Evolutionary conservation across 2,113 vertebrate species (phyloP).

Genomic region (Nothoprocta perdicaria): DNA sequence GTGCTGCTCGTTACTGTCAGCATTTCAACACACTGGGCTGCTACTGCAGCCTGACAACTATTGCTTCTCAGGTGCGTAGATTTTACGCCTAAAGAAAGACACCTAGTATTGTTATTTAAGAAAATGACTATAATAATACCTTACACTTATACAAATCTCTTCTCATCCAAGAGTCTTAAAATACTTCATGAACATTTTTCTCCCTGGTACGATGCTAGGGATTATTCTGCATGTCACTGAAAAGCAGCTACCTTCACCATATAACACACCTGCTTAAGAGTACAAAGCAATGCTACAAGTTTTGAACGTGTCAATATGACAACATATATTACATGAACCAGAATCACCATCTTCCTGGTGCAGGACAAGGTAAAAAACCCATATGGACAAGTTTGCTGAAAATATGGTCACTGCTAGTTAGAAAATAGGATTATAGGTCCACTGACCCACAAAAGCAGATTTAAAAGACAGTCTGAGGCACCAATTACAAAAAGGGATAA

Average conservation of each 20-base stretch:
- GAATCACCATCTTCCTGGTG: not conserved
- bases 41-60: not conserved
- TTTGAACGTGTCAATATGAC: rapidly evolving
- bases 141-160: not conserved
- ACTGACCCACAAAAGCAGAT: not conserved
- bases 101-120: not conserved
- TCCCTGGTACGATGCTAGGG: rapidly evolving
- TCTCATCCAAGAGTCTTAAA: not conserved
- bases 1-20: not conserved
- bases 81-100: not conserved
- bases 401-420: too few relatives aligned
- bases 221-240: not conserved
- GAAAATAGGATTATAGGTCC: not conserved
- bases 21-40: not conserved
- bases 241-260: not conserved
- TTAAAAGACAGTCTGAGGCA: not conserved
- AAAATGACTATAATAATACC: not conserved
- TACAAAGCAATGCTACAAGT: not conserved
- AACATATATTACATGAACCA: not conserved
- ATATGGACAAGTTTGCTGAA: not conserved
- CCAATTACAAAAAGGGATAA: not conserved
- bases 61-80: not conserved
- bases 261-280: not conserved
- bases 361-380: not conserved
- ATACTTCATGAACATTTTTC: not conserved